Evolutionary conservation across 2,113 vertebrate genomes (phyloP), one percentile per base, ranked within the genome.

Genomic region (Mesocricetus auratus): DNA sequence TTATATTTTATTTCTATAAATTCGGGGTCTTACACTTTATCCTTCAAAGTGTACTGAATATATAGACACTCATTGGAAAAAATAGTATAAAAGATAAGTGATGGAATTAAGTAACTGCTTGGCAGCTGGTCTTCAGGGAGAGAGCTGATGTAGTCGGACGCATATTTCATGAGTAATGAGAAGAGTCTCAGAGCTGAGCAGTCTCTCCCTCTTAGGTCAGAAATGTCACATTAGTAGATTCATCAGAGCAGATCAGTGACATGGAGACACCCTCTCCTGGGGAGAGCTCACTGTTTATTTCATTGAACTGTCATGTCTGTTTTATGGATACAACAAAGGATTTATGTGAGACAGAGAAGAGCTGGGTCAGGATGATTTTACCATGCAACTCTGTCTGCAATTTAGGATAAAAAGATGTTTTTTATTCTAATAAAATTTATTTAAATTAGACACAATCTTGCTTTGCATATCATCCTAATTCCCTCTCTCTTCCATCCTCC

Each of bases 161-260:
- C 92, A 97, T 98, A 98, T 98, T 99, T 99, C 98, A 98, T 98
- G 98, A 99, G 98, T 98, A 98, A 99, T 98, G 98, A 99, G 98
- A 98, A 94, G 94, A 98, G 91, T 95, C 95, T 98, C 97, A 95
- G 97, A 97, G 93, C 98, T 98, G 92, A 98, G 97, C 97, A 98
- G 97, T 98, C 98, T 98, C 97, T 98, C 98, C 97, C 98, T 98
- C 89, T 98, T 98, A 98, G 98, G 98, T 99, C 98, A 99, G 98
- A 98, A 99, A 99, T 98, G 99, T 98, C 98, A 98, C 92, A 97
- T 99, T 99, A 98, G 98, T 98, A 97, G 97, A 98, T 98, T 98
- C 98, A 98, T 98, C 98, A 98, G 98, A 98, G 98, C 98, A 98
- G 97, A 98, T 98, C 91, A 87, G 97, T 98, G 98, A 98, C 98